Base-by-base conservation (phyloP, 2,888 invertebrate genomes). In the Thumatha senex region DNA sequence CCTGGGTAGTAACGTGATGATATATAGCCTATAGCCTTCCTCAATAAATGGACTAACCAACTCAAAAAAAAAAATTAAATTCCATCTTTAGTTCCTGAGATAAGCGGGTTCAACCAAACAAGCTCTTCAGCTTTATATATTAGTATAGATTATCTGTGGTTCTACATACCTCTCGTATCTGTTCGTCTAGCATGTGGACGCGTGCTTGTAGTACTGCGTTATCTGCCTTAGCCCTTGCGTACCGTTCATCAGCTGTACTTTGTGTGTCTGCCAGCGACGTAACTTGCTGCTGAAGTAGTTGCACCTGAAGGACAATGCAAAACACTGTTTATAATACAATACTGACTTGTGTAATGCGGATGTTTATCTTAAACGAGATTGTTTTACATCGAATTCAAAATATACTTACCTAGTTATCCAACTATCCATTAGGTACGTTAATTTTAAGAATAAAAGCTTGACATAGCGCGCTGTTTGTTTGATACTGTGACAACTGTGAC, bases 181-280 rank as follows among this genome's bases (percentile, higher is more conserved):
- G 96, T 82, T 98, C 98, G 80, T 98, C 98, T 62, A 98, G 93
- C 95, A 97, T 97, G 76, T 97, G 95, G 63, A 98, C 96, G 69
- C 98, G 94, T 35, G 97, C 96, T 78, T 97, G 97, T 36, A 98
- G 93, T 51, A 96, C 96, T 1, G 97, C 97, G 93, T 98, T 98
- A 86, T 98, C 98, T 51, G 98, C 96, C 87, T 98, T 98, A 50
- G 96, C 96, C 72, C 97, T 93, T 48, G 96, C 95, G 83, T 98
- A 98, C 63, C 97, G 93, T 84, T 98, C 97, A 82, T 98, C 98
- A 8, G 96, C 96, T 50, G 95, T 95, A 72, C 94, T 95, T 76
- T 98, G 98, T 45, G 96, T 96, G 83, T 98, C 98, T 43, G 96
- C 96, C 71, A 98, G 92, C 53, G 95, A 95, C 58, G 96, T 96